Evolutionary conservation across 2,113 vertebrate species (phyloP).

Genomic region (Ochotona curzoniae): DNA sequence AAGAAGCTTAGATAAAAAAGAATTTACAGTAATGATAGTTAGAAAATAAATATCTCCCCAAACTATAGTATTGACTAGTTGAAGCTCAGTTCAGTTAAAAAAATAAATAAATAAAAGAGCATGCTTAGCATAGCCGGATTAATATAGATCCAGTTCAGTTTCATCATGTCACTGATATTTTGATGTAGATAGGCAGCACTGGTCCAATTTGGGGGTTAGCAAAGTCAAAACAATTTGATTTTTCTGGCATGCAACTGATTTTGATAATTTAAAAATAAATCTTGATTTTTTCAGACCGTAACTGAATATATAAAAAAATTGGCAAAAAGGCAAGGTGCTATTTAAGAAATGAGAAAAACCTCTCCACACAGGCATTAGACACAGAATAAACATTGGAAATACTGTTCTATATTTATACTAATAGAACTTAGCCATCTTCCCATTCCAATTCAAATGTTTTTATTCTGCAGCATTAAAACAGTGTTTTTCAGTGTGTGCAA

Average conservation of each 20-base stretch:
- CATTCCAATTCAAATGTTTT: background rate
- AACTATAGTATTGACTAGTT: background rate
- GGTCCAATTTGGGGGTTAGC: background rate
- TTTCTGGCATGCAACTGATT: background rate
- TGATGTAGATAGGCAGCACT: background rate
- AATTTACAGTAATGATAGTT: background rate
- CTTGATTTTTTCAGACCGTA: background rate
- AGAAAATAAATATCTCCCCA: background rate
- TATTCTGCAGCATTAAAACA: background rate
- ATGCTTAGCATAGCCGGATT: background rate
- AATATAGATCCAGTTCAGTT: background rate
- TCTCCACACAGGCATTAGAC: background rate
- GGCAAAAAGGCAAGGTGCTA: background rate
- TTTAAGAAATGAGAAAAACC: background rate
- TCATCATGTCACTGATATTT: background rate
- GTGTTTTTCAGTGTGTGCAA: background rate
- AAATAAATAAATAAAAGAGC: background rate
- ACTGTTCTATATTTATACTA: background rate
- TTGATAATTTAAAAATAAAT: background rate
- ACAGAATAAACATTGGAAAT: background rate
- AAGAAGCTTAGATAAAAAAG: background rate
- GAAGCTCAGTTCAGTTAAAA: background rate
- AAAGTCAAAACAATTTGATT: background rate
- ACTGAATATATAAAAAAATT: background rate
- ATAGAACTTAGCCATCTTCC: background rate